A percentile compares a stretch with the other conserved stretches of the same genome.
Evolutionary conservation across 2,888 invertebrate species (phyloP).

Genomic region (Oxystoma pomonae): DNA sequence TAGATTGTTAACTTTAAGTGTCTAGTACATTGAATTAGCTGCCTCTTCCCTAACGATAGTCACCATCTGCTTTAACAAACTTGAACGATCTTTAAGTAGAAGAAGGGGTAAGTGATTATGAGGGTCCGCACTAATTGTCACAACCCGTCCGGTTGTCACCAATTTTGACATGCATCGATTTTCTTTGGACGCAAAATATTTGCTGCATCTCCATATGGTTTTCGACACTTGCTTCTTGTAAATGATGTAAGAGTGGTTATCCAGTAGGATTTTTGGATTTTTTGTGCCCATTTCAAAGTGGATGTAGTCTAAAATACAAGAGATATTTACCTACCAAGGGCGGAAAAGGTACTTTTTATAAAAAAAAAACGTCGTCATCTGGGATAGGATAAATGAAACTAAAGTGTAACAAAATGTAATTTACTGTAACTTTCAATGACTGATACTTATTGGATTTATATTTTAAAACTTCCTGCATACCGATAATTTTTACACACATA

Average conservation of each 20-base stretch:
- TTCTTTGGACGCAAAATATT: conserved; percentile 32
- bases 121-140: conserved; percentile 31
- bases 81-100: background rate
- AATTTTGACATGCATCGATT: conserved; percentile 35
- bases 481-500: too few species aligned
- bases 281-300: conserved; percentile 34
- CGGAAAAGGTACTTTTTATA: background rate
- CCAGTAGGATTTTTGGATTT: conserved; percentile 33
- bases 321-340: conserved; percentile 5
- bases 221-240: conserved; percentile 24
- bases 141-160: conserved; percentile 33
- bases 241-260: conserved; percentile 30
- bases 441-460: too few species aligned
- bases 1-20: too few species aligned
- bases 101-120: conserved; percentile 28
- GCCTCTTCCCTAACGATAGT: too few species aligned
- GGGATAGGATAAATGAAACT: too few species aligned
- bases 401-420: too few species aligned
- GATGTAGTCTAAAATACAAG: conserved; percentile 33
- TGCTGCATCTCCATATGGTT: conserved; percentile 33
- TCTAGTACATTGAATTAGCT: too few species aligned
- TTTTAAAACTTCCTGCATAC: too few species aligned
- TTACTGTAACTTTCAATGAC: too few species aligned
- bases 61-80: conserved; percentile 3
- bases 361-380: too few species aligned